Percentiles rank a stretch among this genome's conserved stretches.
These are phyloP conservation scores for Gryon sp. DNA, from an alignment of 1,140 invertebrate species.

Conservation along the genomic window DNA sequence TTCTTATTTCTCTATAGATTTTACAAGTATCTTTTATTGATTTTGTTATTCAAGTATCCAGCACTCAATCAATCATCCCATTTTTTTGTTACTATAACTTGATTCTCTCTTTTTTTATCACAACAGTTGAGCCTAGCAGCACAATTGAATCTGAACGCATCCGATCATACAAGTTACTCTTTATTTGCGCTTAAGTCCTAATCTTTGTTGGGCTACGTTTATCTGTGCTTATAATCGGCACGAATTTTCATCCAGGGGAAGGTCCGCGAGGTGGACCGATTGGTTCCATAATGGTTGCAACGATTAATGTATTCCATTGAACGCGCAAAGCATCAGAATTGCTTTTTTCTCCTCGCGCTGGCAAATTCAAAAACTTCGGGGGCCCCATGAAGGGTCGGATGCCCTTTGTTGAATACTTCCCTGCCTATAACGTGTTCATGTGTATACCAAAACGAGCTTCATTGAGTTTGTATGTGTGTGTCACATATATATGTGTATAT, in stretches of 20 bases:
- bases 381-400: conserved; percentile 67
- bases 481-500: no score
- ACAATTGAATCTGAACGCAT: conserved; percentile 32
- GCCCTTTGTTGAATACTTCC: conserved; percentile 68
- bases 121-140: no score
- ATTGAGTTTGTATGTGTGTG: background rate
- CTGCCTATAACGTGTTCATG: conserved; percentile 22
- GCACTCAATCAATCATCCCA: no score
- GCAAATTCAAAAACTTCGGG: conserved; percentile 54
- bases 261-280: conserved; percentile 55
- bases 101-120: no score
- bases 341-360: no score
- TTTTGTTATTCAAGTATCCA: no score
- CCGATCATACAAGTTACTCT: conserved; percentile 20
- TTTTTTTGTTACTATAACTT: no score
- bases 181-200: conserved; percentile 2
- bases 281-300: conserved; percentile 10
- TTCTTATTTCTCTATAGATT: no score
- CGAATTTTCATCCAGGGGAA: conserved; percentile 52
- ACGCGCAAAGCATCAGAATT: conserved; percentile 55
- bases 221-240: conserved; percentile 20
- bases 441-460: background rate
- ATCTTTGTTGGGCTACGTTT: conserved; percentile 22
- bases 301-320: conserved; percentile 70
- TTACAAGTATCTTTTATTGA: background rate